These are phyloP conservation scores for Protophormia terraenovae DNA, from an alignment of 2,888 invertebrate species.

Conservation along the genomic window DNA sequence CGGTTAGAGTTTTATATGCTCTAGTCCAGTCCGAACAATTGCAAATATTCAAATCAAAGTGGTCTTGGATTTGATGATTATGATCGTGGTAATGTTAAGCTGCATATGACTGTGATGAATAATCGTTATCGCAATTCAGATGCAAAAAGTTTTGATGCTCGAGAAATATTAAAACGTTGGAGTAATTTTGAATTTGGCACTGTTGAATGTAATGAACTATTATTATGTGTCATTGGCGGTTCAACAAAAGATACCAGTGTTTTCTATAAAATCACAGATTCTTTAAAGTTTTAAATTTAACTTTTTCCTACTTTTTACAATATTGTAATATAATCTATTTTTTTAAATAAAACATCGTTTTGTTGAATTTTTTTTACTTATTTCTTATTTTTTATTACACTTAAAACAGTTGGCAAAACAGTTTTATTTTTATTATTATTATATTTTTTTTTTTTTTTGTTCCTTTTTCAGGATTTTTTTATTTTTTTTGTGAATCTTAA, in stretches of 20 bases:
- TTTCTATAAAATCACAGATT: constrained; percentile 75
- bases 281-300: constrained; percentile 70
- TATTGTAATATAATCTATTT: neutral
- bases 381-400: constrained; percentile 6
- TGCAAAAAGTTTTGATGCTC: constrained; percentile 84
- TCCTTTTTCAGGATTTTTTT: neutral
- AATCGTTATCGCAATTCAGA: constrained; percentile 82
- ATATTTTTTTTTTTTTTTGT: neutral
- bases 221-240: constrained; percentile 85
- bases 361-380: neutral
- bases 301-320: neutral
- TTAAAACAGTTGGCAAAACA: constrained; percentile 5
- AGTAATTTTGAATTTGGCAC: constrained; percentile 88
- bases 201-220: constrained; percentile 84
- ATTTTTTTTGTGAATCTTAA: neutral
- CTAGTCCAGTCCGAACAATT: constrained; percentile 83
- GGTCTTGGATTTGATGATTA: constrained; percentile 83
- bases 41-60: constrained; percentile 85
- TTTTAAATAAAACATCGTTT: no score
- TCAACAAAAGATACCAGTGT: constrained; percentile 62
- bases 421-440: no score
- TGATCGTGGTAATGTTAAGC: constrained; percentile 85
- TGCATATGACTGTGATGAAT: constrained; percentile 95
- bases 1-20: constrained; percentile 91
- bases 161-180: constrained; percentile 85